A percentile compares a stretch with the other conserved stretches of the same genome.
Evolutionary conservation across 2,797 vertebrate genomes (phyloP).

Genomic region (Pipistrellus pygmaeus): DNA sequence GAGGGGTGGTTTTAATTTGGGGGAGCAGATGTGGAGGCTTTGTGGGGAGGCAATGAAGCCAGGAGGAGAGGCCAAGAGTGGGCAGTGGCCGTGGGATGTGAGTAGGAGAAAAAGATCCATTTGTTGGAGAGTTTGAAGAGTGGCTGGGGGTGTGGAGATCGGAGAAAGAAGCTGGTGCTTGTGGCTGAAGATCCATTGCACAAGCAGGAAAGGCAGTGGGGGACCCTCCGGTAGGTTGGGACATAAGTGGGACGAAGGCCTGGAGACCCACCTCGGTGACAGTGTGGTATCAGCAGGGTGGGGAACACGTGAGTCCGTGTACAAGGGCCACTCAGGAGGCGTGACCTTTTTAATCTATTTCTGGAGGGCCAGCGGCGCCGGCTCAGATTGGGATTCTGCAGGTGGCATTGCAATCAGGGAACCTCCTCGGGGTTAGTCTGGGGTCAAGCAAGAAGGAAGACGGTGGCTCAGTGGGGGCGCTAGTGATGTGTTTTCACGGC

Average conservation of each 20-base stretch:
- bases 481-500: not conserved
- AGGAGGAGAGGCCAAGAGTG: not conserved
- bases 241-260: rapidly evolving
- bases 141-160: not conserved
- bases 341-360: not conserved
- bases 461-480: not conserved
- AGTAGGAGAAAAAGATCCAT: not conserved
- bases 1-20: not conserved
- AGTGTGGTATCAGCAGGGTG: not conserved
- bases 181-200: not conserved
- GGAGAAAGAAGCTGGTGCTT: not conserved
- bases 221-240: not conserved
- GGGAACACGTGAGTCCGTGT: not conserved
- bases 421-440: not conserved
- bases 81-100: not conserved
- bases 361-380: not conserved
- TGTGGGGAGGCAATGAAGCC: not conserved
- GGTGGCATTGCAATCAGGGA: not conserved
- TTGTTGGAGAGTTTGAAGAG: not conserved
- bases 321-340: not conserved
- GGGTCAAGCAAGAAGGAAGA: not conserved
- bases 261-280: not conserved
- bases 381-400: not conserved
- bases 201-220: not conserved
- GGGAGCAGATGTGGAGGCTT: not conserved